Conservation (phyloP, 2,888 invertebrate genomes). For the Sisyra terminalis region DNA sequence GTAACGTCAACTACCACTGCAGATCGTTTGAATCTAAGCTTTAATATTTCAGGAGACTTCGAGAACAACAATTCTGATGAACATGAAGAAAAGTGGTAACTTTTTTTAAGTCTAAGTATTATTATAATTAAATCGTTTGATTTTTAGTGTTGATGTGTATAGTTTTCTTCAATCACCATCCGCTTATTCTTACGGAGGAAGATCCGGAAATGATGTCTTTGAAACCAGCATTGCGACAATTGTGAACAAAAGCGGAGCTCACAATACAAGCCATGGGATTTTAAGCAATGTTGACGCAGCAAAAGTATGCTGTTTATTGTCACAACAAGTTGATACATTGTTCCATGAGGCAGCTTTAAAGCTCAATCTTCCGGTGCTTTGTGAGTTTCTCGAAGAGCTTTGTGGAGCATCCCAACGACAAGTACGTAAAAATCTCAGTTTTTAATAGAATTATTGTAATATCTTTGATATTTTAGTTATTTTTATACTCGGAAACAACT, state of each 20-base stretch:
- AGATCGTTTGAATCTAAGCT: conserved; percentile 40
- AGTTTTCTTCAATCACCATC: conserved; percentile 52
- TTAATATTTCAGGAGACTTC: conserved; percentile 30
- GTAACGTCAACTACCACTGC: conserved; percentile 42
- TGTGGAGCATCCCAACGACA: conserved; percentile 77
- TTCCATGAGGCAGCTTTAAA: conserved; percentile 81
- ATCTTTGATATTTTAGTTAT: conserved; percentile 16
- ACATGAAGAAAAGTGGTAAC: conserved; percentile 68
- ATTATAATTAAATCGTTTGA: neutral
- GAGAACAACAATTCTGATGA: conserved; percentile 23
- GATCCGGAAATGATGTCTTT: conserved; percentile 36
- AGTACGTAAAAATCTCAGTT: conserved; percentile 22
- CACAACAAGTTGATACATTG: conserved; percentile 78
- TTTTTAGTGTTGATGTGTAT: conserved; percentile 62
- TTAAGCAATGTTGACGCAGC: conserved; percentile 67
- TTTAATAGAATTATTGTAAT: neutral
- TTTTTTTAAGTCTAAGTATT: conserved; percentile 11
- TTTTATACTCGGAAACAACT: conserved; percentile 26
- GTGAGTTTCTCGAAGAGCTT: conserved; percentile 65
- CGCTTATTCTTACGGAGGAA: conserved; percentile 29
- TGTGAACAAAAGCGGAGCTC: conserved; percentile 37
- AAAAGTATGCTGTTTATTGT: conserved; percentile 76
- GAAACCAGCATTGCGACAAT: conserved; percentile 58
- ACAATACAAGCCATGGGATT: conserved; percentile 31
- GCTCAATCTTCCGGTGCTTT: conserved; percentile 68